Base-by-base conservation (phyloP, 2,113 vertebrate species). In the Brachypteracias leptosomus region DNA sequence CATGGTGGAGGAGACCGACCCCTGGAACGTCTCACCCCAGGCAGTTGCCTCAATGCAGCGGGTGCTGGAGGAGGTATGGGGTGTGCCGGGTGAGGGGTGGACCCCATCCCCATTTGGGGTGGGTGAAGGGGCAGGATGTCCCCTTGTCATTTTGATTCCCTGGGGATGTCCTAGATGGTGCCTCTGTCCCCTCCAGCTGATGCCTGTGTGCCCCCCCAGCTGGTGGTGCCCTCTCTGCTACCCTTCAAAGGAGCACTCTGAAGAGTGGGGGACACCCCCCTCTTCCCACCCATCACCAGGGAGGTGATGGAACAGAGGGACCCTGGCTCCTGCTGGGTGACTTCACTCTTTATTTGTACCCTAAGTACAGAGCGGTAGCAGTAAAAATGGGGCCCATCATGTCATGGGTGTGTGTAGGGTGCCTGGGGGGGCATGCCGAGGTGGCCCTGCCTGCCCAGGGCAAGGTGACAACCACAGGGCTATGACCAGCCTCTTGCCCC, bases 1-100 rank as follows among this genome's bases (percentile, higher is more conserved):
- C 83, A 96, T 99, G 98, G 99, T 98, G 94, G 98, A 98, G 26
- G 99, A 99, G 91, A 98, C 54, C 5, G 98, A 99, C 62, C 99
- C 99, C 3, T 99, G 99, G 99, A 82, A 92, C 0, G 92, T 99
- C 44, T 99, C 99, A 0, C 80, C 97, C 6, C 97, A 96, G 79
- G 98, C 98, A 0, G 49, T 97, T 0, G 63, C 90, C 10, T 95
- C 98, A 2, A 96, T 99, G 96, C 98, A 96, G 72, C 95, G 98
- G 88, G 98, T 98, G 66, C 98, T 99, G 71, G 96, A 89, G 12
- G 98, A 99, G 99, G 99, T 99, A 97, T 28, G 90, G 51, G 33
- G 3, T 14, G 29, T 42, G 25, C 31, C 6, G 29, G 7, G 33
- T 0, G 20, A 40, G 16, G 52, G 85, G 54, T 68, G 54, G 42